Percentiles rank a stretch among this genome's conserved stretches.
phyloP scores from a whole-genome alignment of 2,113 vertebrate genomes.

The Panurus biarmicus region DNA sequence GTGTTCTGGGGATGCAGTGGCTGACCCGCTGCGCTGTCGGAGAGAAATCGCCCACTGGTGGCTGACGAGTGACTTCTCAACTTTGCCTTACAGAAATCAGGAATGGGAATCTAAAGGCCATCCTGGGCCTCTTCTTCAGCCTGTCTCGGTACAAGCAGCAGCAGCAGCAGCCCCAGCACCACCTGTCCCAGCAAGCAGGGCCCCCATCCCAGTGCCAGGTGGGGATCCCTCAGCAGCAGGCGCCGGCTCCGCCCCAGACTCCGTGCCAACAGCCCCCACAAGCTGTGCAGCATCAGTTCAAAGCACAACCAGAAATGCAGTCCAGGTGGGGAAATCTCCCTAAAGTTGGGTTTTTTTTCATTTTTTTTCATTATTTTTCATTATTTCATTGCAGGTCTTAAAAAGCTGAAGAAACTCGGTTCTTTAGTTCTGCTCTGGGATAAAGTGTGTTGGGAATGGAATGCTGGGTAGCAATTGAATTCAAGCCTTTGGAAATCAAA shows the following conservation, averaged over 20 bases:
- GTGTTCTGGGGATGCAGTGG: accelerated
- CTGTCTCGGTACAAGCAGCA: constrained; percentile 97
- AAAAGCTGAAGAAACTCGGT: background rate
- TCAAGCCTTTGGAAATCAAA: background rate
- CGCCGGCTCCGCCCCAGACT: constrained; percentile 61
- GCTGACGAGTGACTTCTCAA: background rate
- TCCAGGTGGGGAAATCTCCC: constrained; percentile 78
- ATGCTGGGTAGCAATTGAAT: background rate
- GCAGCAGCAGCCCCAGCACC: constrained; percentile 78
- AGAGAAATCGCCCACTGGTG: background rate
- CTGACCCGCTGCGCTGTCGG: background rate
- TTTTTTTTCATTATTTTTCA: background rate
- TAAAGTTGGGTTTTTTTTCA: accelerated
- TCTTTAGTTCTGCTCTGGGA: background rate
- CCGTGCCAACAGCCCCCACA: constrained; percentile 72
- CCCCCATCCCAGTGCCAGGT: constrained; percentile 64
- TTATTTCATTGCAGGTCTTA: background rate
- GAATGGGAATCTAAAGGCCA: constrained; percentile 98
- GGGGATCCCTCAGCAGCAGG: constrained; percentile 45
- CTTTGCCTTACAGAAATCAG: constrained; percentile 86
- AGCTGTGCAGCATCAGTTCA: constrained; percentile 64
- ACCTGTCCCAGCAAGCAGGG: constrained; percentile 54
- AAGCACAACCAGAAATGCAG: constrained; percentile 95
- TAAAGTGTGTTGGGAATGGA: background rate
- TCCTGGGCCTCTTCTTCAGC: constrained; percentile 97